phyloP scores from a whole-genome alignment of 2,888 invertebrate genomes.

The Scrobipalpa atriplicella region DNA sequence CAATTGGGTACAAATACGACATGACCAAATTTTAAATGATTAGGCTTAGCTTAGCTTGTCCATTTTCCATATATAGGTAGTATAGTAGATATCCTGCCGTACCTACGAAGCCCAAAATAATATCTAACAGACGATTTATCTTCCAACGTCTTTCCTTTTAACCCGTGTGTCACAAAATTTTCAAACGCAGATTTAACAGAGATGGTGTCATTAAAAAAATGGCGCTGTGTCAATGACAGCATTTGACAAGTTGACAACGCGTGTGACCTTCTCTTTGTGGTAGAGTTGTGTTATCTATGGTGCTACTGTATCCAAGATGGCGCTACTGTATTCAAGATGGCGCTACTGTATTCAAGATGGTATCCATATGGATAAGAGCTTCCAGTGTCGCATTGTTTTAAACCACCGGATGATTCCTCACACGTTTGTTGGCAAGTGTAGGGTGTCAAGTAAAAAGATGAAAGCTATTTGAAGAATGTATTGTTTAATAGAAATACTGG shows the following conservation, averaged over 20 bases:
- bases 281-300: not conserved
- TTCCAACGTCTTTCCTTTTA: not conserved
- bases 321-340: too few species aligned
- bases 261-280: conserved; percentile 8
- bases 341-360: not conserved
- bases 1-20: too few species aligned
- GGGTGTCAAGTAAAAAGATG: not conserved
- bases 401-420: conserved; percentile 47
- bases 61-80: too few species aligned
- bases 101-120: too few species aligned
- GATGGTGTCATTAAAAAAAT: too few species aligned
- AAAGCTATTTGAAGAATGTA: not conserved
- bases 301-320: not conserved
- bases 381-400: conserved; percentile 49
- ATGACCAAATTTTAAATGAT: too few species aligned
- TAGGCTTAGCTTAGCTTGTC: too few species aligned
- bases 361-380: conserved; percentile 8
- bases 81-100: too few species aligned
- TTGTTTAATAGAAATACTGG: too few species aligned
- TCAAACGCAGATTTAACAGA: not conserved
- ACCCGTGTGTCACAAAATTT: not conserved
- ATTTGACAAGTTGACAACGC: conserved; percentile 28
- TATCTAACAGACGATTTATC: too few species aligned
- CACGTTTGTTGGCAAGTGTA: conserved; percentile 8
- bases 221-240: conserved; percentile 32